Evolutionary conservation across 2,888 invertebrate genomes (phyloP).

Genomic region (Polyploca ridens): DNA sequence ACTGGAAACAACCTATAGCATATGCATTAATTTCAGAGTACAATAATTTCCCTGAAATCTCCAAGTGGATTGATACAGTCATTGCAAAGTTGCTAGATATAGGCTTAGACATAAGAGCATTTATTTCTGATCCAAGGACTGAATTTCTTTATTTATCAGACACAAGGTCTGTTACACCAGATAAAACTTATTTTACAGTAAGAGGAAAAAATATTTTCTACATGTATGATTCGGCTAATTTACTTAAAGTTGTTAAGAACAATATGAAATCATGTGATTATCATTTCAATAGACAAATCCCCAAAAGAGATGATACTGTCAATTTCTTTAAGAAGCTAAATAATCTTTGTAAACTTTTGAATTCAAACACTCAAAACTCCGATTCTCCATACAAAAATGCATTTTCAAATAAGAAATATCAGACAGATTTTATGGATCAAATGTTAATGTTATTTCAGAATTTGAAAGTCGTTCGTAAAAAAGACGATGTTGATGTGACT

Average conservation of each 20-base stretch:
- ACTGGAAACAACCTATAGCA: conserved; percentile 42
- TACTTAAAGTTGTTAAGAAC: conserved; percentile 31
- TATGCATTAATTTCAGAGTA: conserved; percentile 37
- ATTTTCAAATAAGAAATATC: conserved; percentile 34
- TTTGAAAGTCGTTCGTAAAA: conserved; percentile 37
- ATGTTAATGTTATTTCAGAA: conserved; percentile 35
- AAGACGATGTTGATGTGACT: conserved; percentile 33
- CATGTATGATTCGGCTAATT: conserved; percentile 31
- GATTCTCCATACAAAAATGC: conserved; percentile 28
- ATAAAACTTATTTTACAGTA: conserved; percentile 34
- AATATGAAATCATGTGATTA: conserved; percentile 36
- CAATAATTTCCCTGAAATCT: conserved; percentile 31
- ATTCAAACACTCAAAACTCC: conserved; percentile 24
- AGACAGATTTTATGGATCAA: conserved; percentile 30
- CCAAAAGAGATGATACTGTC: conserved; percentile 29
- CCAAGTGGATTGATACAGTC: conserved; percentile 39
- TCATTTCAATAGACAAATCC: conserved; percentile 24
- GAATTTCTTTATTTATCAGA: conserved; percentile 35
- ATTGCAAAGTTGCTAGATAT: conserved; percentile 32
- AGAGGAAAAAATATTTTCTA: conserved; percentile 37
- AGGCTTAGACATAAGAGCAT: conserved; percentile 36
- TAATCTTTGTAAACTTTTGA: conserved; percentile 35
- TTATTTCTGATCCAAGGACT: conserved; percentile 35
- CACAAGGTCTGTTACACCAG: conserved; percentile 29
- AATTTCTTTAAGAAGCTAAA: conserved; percentile 33